Evolutionary conservation across 2,888 invertebrate species (phyloP).

Genomic region (Chrysolina americana): DNA sequence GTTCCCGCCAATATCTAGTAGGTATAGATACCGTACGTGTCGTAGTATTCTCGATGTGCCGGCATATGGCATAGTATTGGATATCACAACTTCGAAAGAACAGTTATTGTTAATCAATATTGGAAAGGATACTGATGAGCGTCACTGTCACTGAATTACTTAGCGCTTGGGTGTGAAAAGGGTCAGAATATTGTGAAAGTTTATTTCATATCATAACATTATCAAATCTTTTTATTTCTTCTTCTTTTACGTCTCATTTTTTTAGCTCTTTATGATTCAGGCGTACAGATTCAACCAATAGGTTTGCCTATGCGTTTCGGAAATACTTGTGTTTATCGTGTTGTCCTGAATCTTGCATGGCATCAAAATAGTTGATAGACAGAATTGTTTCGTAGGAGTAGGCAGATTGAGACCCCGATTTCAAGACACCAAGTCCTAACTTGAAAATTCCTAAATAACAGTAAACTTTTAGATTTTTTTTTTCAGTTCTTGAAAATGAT

Average conservation of each 20-base stretch:
- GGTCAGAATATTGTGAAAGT: not conserved
- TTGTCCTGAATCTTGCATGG: no score
- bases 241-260: not conserved
- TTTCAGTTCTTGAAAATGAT: no score
- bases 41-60: not conserved
- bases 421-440: no score
- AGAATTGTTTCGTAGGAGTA: no score
- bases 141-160: not conserved
- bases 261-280: no score
- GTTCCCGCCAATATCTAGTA: constrained; percentile 34
- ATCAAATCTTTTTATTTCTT: not conserved
- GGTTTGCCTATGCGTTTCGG: no score
- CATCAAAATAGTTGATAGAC: no score
- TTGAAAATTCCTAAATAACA: no score
- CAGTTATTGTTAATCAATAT: constrained; percentile 1
- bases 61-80: constrained; percentile 8
- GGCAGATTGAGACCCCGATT: no score
- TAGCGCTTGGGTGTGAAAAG: not conserved
- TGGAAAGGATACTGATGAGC: not conserved
- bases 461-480: no score
- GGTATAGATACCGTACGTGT: not conserved
- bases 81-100: not conserved
- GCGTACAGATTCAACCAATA: no score
- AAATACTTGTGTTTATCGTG: no score
- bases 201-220: not conserved